Percentiles rank a stretch among this genome's conserved stretches.
Evolutionary conservation across 35 echinoderm and acorn worm species (phyloP).

Genomic region (Stichopus chloronotus): DNA sequence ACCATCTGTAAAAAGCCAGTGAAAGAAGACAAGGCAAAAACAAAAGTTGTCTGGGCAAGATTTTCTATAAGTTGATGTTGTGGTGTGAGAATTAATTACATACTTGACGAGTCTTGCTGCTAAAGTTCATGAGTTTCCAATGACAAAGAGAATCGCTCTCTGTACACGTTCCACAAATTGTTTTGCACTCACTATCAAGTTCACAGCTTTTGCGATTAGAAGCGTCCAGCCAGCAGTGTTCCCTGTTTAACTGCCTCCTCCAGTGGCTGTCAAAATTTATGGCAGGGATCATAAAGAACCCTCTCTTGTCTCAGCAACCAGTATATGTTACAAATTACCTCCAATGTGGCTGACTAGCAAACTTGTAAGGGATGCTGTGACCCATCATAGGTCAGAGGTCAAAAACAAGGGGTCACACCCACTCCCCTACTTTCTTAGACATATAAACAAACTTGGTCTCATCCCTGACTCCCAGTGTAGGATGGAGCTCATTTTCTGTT

Average conservation of each 20-base stretch:
- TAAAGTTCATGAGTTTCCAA: conserved; percentile 11
- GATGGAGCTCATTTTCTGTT: conserved; percentile 37
- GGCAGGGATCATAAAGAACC: conserved; percentile 43
- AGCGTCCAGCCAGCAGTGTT: neutral
- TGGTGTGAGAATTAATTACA: conserved; percentile 58
- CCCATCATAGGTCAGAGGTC: conserved; percentile 35
- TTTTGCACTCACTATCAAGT: conserved; percentile 9
- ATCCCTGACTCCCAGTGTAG: neutral
- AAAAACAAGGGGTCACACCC: conserved; percentile 41
- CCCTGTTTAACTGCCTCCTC: conserved; percentile 22
- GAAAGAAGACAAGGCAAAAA: neutral
- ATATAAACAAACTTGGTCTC: conserved; percentile 35
- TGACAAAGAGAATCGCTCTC: neutral
- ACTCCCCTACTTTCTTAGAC: conserved; percentile 48
- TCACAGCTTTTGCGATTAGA: conserved; percentile 26
- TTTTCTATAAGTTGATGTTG: conserved; percentile 9
- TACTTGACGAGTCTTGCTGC: conserved; percentile 22
- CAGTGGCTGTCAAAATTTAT: conserved; percentile 52
- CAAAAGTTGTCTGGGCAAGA: neutral
- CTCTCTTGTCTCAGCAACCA: neutral
- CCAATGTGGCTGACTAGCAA: conserved; percentile 8
- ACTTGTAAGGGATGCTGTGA: conserved; percentile 15
- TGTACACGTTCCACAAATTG: neutral
- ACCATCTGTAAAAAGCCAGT: neutral
- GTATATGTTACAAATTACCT: conserved; percentile 57